These are phyloP conservation scores for Gephyroberyx darwinii DNA, from an alignment of 2,797 vertebrate genomes.

Conservation along the genomic window DNA sequence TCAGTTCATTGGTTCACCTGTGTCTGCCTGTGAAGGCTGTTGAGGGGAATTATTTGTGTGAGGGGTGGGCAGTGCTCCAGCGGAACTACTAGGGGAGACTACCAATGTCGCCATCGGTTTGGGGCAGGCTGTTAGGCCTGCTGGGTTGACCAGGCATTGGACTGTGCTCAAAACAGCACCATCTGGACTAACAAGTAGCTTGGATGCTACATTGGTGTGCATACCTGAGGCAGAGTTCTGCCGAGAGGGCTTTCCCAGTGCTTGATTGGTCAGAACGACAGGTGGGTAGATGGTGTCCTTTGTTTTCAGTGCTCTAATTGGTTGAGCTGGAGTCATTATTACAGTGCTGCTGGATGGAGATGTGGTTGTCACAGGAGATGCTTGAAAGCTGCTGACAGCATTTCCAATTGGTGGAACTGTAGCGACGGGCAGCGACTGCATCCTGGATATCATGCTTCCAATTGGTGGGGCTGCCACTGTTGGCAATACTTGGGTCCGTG, in stretches of 20 bases:
- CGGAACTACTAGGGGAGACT: slow-evolving; percentile 77
- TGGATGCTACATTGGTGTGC: slow-evolving; percentile 78
- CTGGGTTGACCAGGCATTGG: slow-evolving; percentile 73
- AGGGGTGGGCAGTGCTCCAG: slow-evolving; percentile 76
- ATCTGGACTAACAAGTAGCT: slow-evolving; percentile 90
- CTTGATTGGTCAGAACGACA: slow-evolving; percentile 54
- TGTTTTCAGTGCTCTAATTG: slow-evolving; percentile 51
- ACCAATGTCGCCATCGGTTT: slow-evolving; percentile 60
- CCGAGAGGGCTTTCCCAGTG: slow-evolving; percentile 57
- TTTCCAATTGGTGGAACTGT: slow-evolving; percentile 81
- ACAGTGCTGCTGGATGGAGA: slow-evolving; percentile 66
- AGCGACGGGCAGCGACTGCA: slow-evolving; percentile 76
- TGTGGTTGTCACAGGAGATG: slow-evolving; percentile 62
- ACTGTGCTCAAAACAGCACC: slow-evolving; percentile 89
- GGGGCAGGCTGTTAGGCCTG: slow-evolving; percentile 65
- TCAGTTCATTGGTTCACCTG: slow-evolving; percentile 82
- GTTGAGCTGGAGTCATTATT: slow-evolving; percentile 63
- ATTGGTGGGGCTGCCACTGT: slow-evolving; percentile 70
- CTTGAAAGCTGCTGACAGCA: slow-evolving; percentile 72
- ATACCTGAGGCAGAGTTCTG: slow-evolving; percentile 72
- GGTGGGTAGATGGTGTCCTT: slow-evolving; percentile 55
- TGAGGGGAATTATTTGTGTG: slow-evolving; percentile 64
- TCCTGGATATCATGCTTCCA: slow-evolving; percentile 64
- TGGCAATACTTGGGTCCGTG: slow-evolving; percentile 66
- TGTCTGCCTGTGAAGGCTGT: slow-evolving; percentile 80